Base-by-base conservation (phyloP, 2,888 invertebrate species). In the Meganola albula region DNA sequence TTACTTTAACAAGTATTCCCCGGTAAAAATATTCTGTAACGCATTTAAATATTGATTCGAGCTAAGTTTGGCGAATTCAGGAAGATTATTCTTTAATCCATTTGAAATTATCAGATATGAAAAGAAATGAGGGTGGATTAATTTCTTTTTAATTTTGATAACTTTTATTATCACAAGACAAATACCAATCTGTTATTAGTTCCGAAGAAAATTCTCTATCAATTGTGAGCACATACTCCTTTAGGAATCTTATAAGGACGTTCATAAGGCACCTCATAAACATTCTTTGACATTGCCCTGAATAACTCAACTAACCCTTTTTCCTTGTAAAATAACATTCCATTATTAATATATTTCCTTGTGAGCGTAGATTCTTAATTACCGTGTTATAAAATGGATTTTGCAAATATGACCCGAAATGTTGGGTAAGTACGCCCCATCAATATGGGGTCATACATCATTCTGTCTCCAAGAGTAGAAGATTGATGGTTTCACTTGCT, bases 401-500 rank as follows among this genome's bases (percentile, higher is more conserved):
- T 42, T 43, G 40, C 48, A 58, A 56, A 63, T 57, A 58, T 57
- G 53, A 54, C 57, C 44, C 47, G 33, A 53, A 59, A 53, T 57
- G 24, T 53, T 52, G 50, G 57, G 47, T 39, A 44, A 44, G 8
- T 3, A 7, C 7, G 47, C 50, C 44, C 32, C 54, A 53, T 61
- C 68, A 62, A 63, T 70, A 63, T 46, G 37, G 40, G 58, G 57
- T 61, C 63, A 67, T 71, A 64, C 56, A 70, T 74, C 71, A 70
- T 56, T 43, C 59, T 55, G 62, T 58, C 67, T 51, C 43, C 31
- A 31, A 48, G 54, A 48, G 47, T 40, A 33, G 40, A 62, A 69
- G 74, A 75, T 74, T 74, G 68, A 74, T 74, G 63, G 48, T 56
- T 43, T 37, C 40, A 57, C 55, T 64, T 60, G 57, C 66, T 66